A percentile compares a stretch with the other conserved stretches of the same genome.
phyloP scores from a whole-genome alignment of 92 coral and sea anemone genomes.

The Chrysogorgia sp. region DNA sequence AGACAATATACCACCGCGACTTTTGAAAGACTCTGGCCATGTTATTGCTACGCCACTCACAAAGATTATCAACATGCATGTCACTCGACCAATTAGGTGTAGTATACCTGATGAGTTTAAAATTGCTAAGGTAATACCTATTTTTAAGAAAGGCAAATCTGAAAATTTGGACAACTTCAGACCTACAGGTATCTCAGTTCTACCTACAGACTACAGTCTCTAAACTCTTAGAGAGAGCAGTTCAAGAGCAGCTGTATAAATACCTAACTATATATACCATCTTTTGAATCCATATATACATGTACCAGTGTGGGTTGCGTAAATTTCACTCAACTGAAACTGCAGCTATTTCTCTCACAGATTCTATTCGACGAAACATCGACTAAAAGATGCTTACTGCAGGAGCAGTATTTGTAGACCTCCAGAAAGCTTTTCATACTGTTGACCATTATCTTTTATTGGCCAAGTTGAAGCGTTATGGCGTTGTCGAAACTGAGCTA shows the following conservation, averaged over 20 bases:
- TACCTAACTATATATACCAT: conserved; percentile 3
- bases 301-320: conserved; percentile 37
- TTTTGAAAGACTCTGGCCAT: too few species aligned
- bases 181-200: conserved; percentile 7
- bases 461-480: conserved; percentile 17
- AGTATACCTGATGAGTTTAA: too few species aligned
- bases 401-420: conserved; percentile 32
- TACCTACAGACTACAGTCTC: conserved; percentile 10
- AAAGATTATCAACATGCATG: too few species aligned
- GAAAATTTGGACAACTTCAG: conserved; percentile 1
- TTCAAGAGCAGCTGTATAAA: conserved; percentile 25
- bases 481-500: conserved; percentile 21
- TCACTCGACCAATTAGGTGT: too few species aligned
- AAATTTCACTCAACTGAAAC: conserved; percentile 12
- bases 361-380: conserved; percentile 19
- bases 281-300: conserved; percentile 31
- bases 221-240: conserved; percentile 21
- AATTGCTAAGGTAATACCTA: too few species aligned
- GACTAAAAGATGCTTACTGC: conserved; percentile 38
- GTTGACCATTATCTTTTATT: conserved; percentile 37
- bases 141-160: too few species aligned
- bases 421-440: conserved; percentile 37
- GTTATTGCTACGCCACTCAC: too few species aligned
- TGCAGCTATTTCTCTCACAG: conserved; percentile 1
- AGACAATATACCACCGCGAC: too few species aligned